Evolutionary conservation across 2,888 invertebrate genomes (phyloP), one percentile per base, ranked within the genome.

Genomic region (Rhaphigaster nebulosa): DNA sequence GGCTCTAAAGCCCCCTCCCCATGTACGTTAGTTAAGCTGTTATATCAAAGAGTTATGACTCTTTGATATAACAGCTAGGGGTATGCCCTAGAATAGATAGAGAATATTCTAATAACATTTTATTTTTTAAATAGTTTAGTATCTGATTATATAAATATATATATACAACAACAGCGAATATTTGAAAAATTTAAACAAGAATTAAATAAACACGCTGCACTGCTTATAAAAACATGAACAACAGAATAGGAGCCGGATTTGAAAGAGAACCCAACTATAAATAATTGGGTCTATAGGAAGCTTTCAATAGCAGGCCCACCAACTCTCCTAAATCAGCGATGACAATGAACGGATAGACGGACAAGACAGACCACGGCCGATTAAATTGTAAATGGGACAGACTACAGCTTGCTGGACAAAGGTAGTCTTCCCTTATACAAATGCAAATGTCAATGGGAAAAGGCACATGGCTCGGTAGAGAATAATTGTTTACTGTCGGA

Each of bases 311-410:
- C 45, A 80, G 80, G 10, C 2, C n/a, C 20, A 6, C 20, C 29
- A n/a, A 26, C 41, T 41, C 80, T 45, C 41, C 80, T 45, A 80
- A 41, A 80, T 80, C 80, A 80, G 41, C 41, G 45, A 26, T 76
- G 41, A 80, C 41, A 80, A 80, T 80, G 80, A 15, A 80, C 80
- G 80, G 80, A 45, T 41, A 26, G 80, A 10, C 38, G 80, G 41
- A 41, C 41, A 80, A 80, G 41, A 41, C 26, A 45, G 26, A 80
- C 41, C 45, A 38, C 26, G 80, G 41, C 41, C 12, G 80, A 80
- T 80, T 80, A 80, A 80, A 41, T 80, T 80, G 80, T 80, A 80
- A 45, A 45, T 80, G 26, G 80, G 45, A 41, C 45, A 41, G 80
- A 65, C 5, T 65, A 65, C 65, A 65, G 65, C 65, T 65, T 29